Evolutionary conservation across 1,140 invertebrate species (phyloP), one percentile per base, ranked within the genome.

Genomic region (Hycleus cichorii): DNA sequence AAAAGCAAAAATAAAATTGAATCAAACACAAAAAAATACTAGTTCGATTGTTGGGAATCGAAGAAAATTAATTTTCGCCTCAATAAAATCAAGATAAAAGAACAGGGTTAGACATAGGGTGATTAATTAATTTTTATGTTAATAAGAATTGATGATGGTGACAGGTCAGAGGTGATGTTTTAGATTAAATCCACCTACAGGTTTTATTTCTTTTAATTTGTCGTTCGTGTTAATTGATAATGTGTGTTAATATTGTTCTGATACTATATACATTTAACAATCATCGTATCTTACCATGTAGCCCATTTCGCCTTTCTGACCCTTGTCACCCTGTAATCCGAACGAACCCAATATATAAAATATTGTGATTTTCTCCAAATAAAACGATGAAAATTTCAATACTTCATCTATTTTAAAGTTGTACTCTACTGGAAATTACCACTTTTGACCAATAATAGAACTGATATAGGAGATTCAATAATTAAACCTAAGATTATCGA

Each of bases 251-350:
- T n/a, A 42, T 42, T n/a, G 11, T 10, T 11, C 18, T 18, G 18
- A 18, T 42, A 42, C 11, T n/a, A 11, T n/a, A 59, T 47, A 58
- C 46, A 32, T 27, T 55, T 42, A 56, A 53, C 54, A 46, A 51
- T 49, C 58, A 61, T 32, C 50, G 47, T 49, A 44, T 65, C 83
- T 86, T 84, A 86, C 83, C 83, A 80, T 82, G 68, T 78, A 78
- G 67, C 83, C 83, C 69, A 79, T 78, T 69, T 83, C 81, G 73
- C 83, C 83, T 76, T 82, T 83, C 70, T 80, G 79, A 69, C 84
- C 83, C 75, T 81, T 85, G 73, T 74, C 75, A 64, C 79, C 83
- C 82, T 85, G 82, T 76, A 85, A 84, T 73, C 70, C 11, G 45
- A 51, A 68, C 59, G 65, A 63, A 68, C 62, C 47, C 11, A 51